Percentiles rank a stretch among this genome's conserved stretches.
phyloP scores from a whole-genome alignment of 2,113 vertebrate genomes.

The Urocolius indicus region DNA sequence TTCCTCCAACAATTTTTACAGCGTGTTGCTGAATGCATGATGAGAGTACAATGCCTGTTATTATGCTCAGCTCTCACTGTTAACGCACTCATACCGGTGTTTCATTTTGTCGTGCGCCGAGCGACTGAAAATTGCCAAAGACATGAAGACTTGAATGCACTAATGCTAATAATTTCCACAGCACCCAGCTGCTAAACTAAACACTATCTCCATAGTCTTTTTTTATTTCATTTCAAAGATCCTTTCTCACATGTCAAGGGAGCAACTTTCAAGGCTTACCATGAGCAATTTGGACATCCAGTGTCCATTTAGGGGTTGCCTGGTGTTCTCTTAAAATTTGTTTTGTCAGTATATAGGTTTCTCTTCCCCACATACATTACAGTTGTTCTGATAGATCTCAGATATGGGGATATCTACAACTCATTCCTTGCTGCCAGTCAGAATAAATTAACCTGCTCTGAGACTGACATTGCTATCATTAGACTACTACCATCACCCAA shows the following conservation, averaged over 20 bases:
- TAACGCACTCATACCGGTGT: not conserved
- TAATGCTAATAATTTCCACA: not conserved
- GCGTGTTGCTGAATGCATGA: not conserved
- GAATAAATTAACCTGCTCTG: not conserved
- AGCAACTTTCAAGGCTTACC: not conserved
- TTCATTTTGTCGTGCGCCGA: not conserved
- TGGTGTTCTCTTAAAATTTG: not conserved
- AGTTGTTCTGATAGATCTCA: not conserved
- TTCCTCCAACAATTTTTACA: slow-evolving; percentile 30
- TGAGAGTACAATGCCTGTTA: slow-evolving; percentile 20
- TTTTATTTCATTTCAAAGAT: not conserved
- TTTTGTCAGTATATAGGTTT: not conserved
- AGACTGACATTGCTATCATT: not conserved
- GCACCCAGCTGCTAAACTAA: not conserved
- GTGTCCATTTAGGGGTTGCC: not conserved
- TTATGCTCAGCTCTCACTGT: not conserved
- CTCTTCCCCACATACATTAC: not conserved
- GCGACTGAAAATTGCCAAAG: not conserved
- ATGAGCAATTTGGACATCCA: not conserved
- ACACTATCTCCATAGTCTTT: not conserved
- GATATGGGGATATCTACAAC: not conserved
- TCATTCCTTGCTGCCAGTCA: not conserved
- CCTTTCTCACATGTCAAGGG: not conserved
- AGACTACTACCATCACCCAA: not conserved
- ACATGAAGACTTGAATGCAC: not conserved